A percentile compares a stretch with the other conserved stretches of the same genome.
Conservation (phyloP, 1,140 invertebrate species). For the Pogonomyrmex barbatus region DNA sequence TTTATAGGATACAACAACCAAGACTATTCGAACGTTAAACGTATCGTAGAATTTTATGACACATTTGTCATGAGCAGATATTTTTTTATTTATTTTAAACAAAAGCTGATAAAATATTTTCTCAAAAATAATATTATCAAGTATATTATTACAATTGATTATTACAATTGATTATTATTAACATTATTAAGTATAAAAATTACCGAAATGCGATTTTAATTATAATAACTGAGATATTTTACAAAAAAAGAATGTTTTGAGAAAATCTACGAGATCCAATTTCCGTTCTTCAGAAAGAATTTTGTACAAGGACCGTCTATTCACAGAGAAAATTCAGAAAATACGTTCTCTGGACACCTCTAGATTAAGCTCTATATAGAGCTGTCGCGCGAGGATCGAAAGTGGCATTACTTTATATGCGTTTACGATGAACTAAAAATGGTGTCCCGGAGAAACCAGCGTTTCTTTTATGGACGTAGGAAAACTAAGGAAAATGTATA, state of each 20-base stretch:
- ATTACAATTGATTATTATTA: not conserved
- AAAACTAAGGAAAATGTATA: constrained; percentile 72
- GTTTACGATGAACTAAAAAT: constrained; percentile 62
- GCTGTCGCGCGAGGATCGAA: constrained; percentile 30
- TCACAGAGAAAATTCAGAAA: constrained; percentile 17
- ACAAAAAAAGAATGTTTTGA: not conserved
- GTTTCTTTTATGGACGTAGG: constrained; percentile 63
- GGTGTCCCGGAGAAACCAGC: constrained; percentile 66
- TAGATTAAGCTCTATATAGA: not conserved
- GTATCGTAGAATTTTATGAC: not conserved
- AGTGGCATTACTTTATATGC: constrained; percentile 63
- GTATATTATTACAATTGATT: not conserved
- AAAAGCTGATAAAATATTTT: not conserved
- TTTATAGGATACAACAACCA: constrained; percentile 12
- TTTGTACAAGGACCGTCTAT: too few species aligned
- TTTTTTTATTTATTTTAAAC: not conserved
- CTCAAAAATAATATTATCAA: not conserved
- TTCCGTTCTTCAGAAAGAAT: not conserved
- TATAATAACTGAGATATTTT: not conserved
- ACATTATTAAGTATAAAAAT: not conserved
- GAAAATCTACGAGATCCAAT: not conserved
- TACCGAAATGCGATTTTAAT: not conserved
- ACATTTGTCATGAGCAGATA: not conserved
- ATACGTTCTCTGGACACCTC: not conserved
- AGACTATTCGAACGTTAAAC: not conserved